A percentile compares a stretch with the other conserved stretches of the same genome.
These are phyloP conservation scores for Gila robusta DNA, from an alignment of 2,797 vertebrate species.

Conservation along the genomic window DNA sequence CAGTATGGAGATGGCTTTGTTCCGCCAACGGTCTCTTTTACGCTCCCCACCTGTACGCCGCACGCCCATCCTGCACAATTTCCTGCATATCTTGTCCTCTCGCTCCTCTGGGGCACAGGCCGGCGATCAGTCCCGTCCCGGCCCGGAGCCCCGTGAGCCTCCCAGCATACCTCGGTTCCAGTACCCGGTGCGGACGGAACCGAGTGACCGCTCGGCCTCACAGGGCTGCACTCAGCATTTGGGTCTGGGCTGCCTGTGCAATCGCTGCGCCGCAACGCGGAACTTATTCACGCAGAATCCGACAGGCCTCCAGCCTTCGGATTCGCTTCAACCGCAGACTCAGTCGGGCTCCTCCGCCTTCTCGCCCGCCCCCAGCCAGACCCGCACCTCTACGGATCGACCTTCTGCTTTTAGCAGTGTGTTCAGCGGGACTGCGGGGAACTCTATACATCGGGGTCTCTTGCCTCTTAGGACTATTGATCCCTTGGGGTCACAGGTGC, in stretches of 20 bases:
- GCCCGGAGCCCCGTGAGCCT: conserved; percentile 75
- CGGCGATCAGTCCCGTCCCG: conserved; percentile 79
- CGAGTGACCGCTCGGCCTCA: conserved; percentile 79
- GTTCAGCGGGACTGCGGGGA: conserved; percentile 89
- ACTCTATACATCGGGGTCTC: conserved; percentile 85
- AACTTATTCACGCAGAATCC: conserved; percentile 79
- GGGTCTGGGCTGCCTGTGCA: conserved; percentile 94
- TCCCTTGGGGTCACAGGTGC: conserved; percentile 81
- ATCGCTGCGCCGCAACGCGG: conserved; percentile 88
- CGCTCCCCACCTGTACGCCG: conserved; percentile 96
- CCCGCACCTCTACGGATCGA: conserved; percentile 87
- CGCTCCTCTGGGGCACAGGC: conserved; percentile 89
- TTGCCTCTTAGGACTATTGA: conserved; percentile 79
- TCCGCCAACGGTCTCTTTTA: conserved; percentile 94
- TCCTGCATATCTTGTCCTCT: conserved; percentile 97
- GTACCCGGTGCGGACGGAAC: conserved; percentile 86
- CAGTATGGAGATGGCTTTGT: conserved; percentile 94
- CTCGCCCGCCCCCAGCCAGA: conserved; percentile 92
- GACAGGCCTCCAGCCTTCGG: conserved; percentile 76
- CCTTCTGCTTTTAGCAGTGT: conserved; percentile 98
- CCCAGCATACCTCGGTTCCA: conserved; percentile 86
- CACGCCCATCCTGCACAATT: conserved; percentile 98
- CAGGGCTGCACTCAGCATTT: conserved; percentile 94
- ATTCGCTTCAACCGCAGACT: conserved; percentile 78
- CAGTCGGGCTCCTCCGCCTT: conserved; percentile 83